phyloP scores from a whole-genome alignment of 1,140 invertebrate species.

The Pseudomyrmex flavicornis region DNA sequence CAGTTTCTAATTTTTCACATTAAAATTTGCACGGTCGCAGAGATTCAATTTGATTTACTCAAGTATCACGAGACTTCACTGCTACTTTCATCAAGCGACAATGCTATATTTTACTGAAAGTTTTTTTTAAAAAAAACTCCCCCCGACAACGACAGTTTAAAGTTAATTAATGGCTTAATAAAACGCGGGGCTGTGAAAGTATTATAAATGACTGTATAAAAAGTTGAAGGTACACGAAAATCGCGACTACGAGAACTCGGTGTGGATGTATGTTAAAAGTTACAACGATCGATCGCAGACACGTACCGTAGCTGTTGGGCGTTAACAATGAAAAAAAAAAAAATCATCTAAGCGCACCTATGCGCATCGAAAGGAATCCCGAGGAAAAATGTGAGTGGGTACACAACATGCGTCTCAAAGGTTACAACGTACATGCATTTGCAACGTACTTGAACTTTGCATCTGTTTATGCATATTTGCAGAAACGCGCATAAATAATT shows the following conservation, averaged over 20 bases:
- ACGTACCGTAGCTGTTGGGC: constrained; percentile 25
- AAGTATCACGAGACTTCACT: too few relatives aligned
- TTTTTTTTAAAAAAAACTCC: too few relatives aligned
- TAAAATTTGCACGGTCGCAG: not conserved
- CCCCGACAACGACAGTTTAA: not conserved
- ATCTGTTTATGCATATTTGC: constrained; percentile 19
- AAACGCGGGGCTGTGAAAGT: constrained; percentile 2
- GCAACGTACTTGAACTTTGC: constrained; percentile 43
- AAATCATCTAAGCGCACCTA: constrained; percentile 38
- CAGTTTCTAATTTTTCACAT: not conserved
- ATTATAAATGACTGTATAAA: constrained; percentile 13
- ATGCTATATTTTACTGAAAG: too few relatives aligned
- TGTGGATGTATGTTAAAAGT: constrained; percentile 11
- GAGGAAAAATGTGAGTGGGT: constrained; percentile 43
- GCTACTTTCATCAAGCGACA: too few relatives aligned
- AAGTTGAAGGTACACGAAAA: constrained; percentile 30
- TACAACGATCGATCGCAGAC: constrained; percentile 42
- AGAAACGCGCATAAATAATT: not conserved
- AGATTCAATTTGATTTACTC: too few relatives aligned
- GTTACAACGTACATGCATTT: constrained; percentile 30
- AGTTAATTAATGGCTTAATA: constrained; percentile 10
- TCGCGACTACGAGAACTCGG: not conserved
- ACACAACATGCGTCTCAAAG: constrained; percentile 43
- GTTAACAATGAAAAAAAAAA: constrained; percentile 45
- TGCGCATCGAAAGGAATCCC: constrained; percentile 52